A percentile compares a stretch with the other conserved stretches of the same genome.
Conservation (phyloP, 1,140 invertebrate species). For the Chrysoperla carnea region DNA sequence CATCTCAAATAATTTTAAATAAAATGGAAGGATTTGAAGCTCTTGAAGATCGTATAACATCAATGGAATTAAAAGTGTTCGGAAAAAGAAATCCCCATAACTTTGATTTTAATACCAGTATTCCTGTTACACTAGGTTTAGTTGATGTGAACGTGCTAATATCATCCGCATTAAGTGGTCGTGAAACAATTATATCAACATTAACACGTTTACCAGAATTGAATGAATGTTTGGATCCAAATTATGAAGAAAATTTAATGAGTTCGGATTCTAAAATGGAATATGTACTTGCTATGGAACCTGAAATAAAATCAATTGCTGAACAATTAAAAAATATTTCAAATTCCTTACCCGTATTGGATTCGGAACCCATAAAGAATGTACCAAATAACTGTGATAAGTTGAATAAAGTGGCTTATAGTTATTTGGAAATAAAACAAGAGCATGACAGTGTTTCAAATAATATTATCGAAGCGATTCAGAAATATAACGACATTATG, state of each 20-base stretch:
- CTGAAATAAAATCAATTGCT: slow-evolving; percentile 16
- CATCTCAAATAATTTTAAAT: too few species aligned
- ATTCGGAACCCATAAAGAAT: slow-evolving; percentile 14
- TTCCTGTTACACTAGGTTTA: slow-evolving; percentile 14
- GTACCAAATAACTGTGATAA: slow-evolving; percentile 13
- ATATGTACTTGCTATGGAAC: slow-evolving; percentile 17
- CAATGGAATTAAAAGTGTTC: slow-evolving; percentile 16
- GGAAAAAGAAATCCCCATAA: slow-evolving; percentile 7
- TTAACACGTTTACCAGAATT: slow-evolving; percentile 14
- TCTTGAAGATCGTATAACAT: slow-evolving; percentile 17
- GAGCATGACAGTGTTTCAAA: slow-evolving; percentile 13
- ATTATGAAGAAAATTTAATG: slow-evolving; percentile 13
- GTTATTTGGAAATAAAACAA: slow-evolving; percentile 13
- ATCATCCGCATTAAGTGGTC: slow-evolving; percentile 18
- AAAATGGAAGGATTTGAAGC: slow-evolving; percentile 7
- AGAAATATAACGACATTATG: slow-evolving; percentile 19
- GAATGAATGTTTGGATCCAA: slow-evolving; percentile 19
- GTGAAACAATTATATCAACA: slow-evolving; percentile 17
- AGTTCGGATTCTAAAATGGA: slow-evolving; percentile 16
- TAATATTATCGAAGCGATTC: slow-evolving; percentile 15
- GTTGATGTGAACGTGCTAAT: slow-evolving; percentile 20
- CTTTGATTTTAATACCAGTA: slow-evolving; percentile 7
- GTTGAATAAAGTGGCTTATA: slow-evolving; percentile 11
- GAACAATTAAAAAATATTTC: slow-evolving; percentile 13
- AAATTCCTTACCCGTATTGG: slow-evolving; percentile 9